Conservation (phyloP, 64 coral and sea anemone species). For the Hydrozoanthus tunicans region DNA sequence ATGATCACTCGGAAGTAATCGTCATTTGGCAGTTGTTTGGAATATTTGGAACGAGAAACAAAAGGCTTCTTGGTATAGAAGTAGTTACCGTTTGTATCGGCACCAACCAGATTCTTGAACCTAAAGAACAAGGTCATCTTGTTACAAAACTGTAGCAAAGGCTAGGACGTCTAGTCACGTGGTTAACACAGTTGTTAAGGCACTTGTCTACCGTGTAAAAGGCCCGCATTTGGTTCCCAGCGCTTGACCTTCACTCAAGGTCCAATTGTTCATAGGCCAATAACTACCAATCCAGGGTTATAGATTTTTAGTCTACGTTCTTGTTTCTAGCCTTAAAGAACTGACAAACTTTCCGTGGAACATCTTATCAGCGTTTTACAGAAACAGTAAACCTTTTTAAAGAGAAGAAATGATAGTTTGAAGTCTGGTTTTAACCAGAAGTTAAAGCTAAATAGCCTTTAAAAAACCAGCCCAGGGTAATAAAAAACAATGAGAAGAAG, state of each 20-base stretch:
- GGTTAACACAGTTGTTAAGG: not conserved
- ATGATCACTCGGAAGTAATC: slow-evolving; percentile 65
- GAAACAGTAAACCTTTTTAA: too few species aligned
- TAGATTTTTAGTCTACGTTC: too few species aligned
- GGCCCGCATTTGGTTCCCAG: too few species aligned
- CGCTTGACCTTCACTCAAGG: too few species aligned
- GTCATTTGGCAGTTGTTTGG: slow-evolving; percentile 43
- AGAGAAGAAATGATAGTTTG: too few species aligned
- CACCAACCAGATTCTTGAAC: slow-evolving; percentile 54
- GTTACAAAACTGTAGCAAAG: not conserved
- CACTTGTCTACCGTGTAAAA: too few species aligned
- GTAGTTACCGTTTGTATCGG: slow-evolving; percentile 33
- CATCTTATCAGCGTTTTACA: too few species aligned
- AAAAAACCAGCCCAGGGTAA: not conserved
- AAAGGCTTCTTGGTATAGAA: slow-evolving; percentile 16
- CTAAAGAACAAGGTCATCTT: slow-evolving; percentile 16
- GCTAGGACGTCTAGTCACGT: too few species aligned
- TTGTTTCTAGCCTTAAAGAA: too few species aligned
- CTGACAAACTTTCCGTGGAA: not conserved
- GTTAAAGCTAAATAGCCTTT: not conserved
- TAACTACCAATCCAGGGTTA: too few species aligned
- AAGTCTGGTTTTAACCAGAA: too few species aligned
- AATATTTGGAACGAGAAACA: slow-evolving; percentile 1
- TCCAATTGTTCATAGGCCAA: too few species aligned
- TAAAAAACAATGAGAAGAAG: not conserved